Base-by-base conservation (phyloP, 2,113 vertebrate species). In the Austrofundulus limnaeus region DNA sequence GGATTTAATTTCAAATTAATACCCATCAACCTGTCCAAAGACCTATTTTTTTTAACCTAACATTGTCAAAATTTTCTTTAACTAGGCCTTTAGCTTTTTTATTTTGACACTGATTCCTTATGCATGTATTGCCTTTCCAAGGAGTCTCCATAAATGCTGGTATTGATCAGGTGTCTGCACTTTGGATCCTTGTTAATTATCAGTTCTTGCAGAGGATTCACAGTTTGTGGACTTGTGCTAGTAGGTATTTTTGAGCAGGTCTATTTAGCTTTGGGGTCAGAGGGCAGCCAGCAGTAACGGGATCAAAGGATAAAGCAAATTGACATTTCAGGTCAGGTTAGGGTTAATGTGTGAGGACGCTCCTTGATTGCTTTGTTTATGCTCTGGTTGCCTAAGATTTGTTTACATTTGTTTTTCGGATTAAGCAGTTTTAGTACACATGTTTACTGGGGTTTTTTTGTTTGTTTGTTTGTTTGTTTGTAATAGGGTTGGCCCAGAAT, bases 241-340 rank as follows among this genome's bases (percentile, higher is more conserved):
- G 54, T 13, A 55, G 60, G 52, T 75, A 79, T 80, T 73, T 72
- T 51, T 38, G 31, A 20, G 69, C 14, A 20, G 16, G 11, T 11
- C n/a, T 63, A 13, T 57, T 59, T 60, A 28, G 20, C 53, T 54
- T 25, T 46, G 53, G 52, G 64, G 61, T 79, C 61, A 79, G 56
- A 58, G 66, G 48, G 23, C 63, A 74, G 20, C n/a, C 24, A 14
- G 54, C 24, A 25, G 49, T 48, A 42, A 51, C 28, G 6, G 9
- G 39, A 76, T 60, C 58, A 62, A 60, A 72, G 16, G 49, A 31
- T 4, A 19, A 48, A 58, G 39, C 24, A 53, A 15, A 41, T 16
- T 60, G 38, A 60, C 13, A 39, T 75, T 60, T 65, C 42, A 66
- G 43, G 64, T 64, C 57, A 65, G 24, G 57, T 61, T 65, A 17